Percentiles rank a stretch among this genome's conserved stretches.
phyloP scores from a whole-genome alignment of 2,113 vertebrate genomes.

The Heterocephalus glaber region DNA sequence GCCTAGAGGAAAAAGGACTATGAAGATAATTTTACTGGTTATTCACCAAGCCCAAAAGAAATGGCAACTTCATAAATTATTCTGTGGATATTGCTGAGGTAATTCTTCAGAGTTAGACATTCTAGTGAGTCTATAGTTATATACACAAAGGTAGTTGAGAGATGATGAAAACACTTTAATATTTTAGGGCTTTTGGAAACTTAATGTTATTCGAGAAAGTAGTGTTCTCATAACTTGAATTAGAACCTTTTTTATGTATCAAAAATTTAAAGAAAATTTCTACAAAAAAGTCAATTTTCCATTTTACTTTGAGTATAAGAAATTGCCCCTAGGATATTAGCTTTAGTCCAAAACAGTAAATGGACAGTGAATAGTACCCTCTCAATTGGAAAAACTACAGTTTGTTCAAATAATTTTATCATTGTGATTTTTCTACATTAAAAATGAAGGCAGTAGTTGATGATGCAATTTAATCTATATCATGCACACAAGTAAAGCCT shows the following conservation, averaged over 20 bases:
- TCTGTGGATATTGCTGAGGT: conserved; percentile 47
- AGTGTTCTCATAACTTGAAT: neutral
- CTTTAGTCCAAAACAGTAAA: neutral
- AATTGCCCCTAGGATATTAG: neutral
- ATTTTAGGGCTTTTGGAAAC: conserved; percentile 8
- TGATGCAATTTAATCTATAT: neutral
- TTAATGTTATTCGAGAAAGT: neutral
- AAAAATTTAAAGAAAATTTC: conserved; percentile 25
- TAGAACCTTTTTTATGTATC: neutral
- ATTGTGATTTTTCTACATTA: neutral
- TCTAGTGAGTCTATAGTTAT: neutral
- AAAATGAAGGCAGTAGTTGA: neutral
- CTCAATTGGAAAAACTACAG: neutral
- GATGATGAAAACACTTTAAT: neutral
- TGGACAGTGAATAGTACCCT: neutral
- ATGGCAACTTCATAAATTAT: conserved; percentile 77
- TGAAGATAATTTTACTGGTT: conserved; percentile 62
- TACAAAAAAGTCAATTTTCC: neutral
- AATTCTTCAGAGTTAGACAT: conserved; percentile 65
- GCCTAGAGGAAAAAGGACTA: conserved; percentile 55
- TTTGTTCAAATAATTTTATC: neutral
- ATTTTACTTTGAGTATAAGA: neutral
- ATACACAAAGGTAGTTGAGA: conserved; percentile 25
- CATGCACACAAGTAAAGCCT: neutral
- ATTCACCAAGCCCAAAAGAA: conserved; percentile 43